These are phyloP conservation scores for Cetonia aurata DNA, from an alignment of 2,888 invertebrate genomes.

Conservation along the genomic window DNA sequence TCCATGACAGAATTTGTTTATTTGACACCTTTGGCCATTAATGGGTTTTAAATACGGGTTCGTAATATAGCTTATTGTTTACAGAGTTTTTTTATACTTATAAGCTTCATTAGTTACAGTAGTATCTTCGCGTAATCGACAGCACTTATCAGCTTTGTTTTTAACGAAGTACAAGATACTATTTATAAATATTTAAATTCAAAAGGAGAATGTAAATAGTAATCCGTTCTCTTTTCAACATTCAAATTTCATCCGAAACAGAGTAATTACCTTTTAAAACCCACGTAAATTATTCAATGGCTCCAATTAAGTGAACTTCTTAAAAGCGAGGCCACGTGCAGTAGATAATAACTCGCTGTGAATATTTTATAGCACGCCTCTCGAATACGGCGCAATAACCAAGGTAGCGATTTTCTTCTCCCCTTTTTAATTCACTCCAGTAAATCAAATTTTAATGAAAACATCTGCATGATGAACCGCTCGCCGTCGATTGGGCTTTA, in stretches of 20 bases:
- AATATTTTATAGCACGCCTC: slow-evolving; percentile 20
- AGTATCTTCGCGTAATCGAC: too few relatives aligned
- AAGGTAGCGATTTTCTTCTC: slow-evolving; percentile 13
- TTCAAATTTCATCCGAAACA: neutral
- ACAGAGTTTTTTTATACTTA: too few relatives aligned
- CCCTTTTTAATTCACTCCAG: slow-evolving; percentile 30
- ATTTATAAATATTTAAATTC: too few relatives aligned
- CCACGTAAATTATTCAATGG: slow-evolving; percentile 15
- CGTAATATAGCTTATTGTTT: too few relatives aligned
- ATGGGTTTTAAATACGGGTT: too few relatives aligned
- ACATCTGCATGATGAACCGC: neutral
- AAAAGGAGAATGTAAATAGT: too few relatives aligned
- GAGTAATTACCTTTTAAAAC: neutral
- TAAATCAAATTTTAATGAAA: slow-evolving; percentile 26
- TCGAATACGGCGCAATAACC: slow-evolving; percentile 8
- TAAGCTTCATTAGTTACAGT: too few relatives aligned
- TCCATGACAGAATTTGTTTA: too few relatives aligned
- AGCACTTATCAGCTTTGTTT: too few relatives aligned
- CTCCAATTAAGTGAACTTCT: slow-evolving; percentile 17
- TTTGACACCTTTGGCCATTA: too few relatives aligned
- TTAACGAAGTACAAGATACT: too few relatives aligned
- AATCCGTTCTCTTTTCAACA: too few relatives aligned
- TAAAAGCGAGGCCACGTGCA: slow-evolving; percentile 5
- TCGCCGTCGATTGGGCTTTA: neutral
- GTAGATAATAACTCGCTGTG: slow-evolving; percentile 17